Conservation (phyloP, 2,888 invertebrate genomes). For the Leucoptera coffeella region DNA sequence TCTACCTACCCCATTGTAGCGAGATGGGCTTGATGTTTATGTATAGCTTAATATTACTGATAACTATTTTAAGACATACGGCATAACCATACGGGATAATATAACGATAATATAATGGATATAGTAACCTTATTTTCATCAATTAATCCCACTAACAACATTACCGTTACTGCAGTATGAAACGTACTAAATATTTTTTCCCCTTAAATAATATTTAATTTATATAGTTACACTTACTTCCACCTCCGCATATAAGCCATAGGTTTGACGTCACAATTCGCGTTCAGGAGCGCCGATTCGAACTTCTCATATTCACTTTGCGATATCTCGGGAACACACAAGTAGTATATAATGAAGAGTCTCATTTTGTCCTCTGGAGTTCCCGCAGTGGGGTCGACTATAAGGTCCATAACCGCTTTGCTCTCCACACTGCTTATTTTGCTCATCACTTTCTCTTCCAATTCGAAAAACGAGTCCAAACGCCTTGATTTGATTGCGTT, state of each 20-base stretch:
- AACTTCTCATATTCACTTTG: conserved; percentile 82
- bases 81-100: no score
- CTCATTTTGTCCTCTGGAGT: conserved; percentile 88
- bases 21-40: no score
- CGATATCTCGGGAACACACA: conserved; percentile 74
- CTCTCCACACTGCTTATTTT: conserved; percentile 67
- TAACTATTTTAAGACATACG: no score
- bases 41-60: no score
- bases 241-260: conserved; percentile 88
- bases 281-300: conserved; percentile 67
- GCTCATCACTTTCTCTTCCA: conserved; percentile 97
- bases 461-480: conserved; percentile 93
- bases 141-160: no score
- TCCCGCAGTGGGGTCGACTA: conserved; percentile 82
- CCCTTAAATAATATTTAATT: no score
- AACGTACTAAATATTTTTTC: no score
- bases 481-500: conserved; percentile 83
- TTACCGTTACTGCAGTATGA: no score
- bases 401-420: conserved; percentile 79
- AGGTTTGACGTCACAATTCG: conserved; percentile 81
- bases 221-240: conserved; percentile 80
- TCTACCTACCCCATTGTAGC: no score
- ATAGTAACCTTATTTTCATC: no score
- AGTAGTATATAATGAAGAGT: conserved; percentile 86
- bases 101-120: no score